A percentile compares a stretch with the other conserved stretches of the same genome.
Evolutionary conservation across 2,113 vertebrate genomes (phyloP).

Genomic region (Lichenostomus cassidix): DNA sequence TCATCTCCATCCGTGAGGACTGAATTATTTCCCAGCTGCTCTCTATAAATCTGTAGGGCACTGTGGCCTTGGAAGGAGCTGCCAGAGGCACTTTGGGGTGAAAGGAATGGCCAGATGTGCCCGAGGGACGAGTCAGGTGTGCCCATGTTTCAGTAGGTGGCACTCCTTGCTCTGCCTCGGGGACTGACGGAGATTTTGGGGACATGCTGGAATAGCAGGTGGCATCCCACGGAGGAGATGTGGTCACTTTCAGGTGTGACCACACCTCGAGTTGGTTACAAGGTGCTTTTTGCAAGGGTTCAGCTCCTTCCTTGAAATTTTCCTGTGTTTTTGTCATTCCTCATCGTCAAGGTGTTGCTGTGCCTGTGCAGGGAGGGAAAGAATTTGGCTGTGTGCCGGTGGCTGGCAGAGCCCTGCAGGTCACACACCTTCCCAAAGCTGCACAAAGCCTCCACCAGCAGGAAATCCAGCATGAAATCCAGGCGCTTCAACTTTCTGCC

Average conservation of each 20-base stretch:
- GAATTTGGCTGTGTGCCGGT: rapidly evolving
- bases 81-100: not conserved
- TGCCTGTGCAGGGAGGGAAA: rapidly evolving
- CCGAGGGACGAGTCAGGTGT: not conserved
- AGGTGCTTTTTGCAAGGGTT: not conserved
- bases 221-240: rapidly evolving
- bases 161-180: not conserved
- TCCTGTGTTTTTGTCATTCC: not conserved
- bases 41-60: not conserved
- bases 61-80: not conserved
- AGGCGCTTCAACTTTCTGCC: not conserved
- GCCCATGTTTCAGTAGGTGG: not conserved
- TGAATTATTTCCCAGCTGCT: not conserved
- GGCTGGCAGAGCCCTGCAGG: rapidly evolving
- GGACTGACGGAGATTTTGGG: not conserved
- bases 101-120: not conserved
- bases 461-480: not conserved
- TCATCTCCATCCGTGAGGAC: not conserved
- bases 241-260: not conserved
- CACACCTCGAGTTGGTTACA: not conserved
- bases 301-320: not conserved
- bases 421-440: not conserved
- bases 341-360: not conserved
- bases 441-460: not conserved
- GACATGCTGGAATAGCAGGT: not conserved